A percentile compares a stretch with the other conserved stretches of the same genome.
Evolutionary conservation across 2,888 invertebrate species (phyloP).

Genomic region (Flabesymbios commensalis): DNA sequence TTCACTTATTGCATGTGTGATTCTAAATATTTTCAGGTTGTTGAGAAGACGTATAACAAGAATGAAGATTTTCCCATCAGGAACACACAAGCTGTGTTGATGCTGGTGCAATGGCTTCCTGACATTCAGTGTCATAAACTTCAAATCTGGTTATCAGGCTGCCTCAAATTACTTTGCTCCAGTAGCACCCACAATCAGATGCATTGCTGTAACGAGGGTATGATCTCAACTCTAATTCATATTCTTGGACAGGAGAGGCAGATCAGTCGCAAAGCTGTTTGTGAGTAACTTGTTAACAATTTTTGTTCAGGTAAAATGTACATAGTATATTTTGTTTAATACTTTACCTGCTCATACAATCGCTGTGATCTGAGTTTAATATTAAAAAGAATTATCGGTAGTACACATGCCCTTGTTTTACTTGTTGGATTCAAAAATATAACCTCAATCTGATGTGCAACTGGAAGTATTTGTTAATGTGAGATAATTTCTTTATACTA

Average conservation of each 20-base stretch:
- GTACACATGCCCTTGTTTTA: too few relatives aligned
- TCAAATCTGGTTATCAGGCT: conserved; percentile 63
- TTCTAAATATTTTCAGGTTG: too few relatives aligned
- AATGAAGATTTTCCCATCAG: not conserved
- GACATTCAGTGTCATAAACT: conserved; percentile 59
- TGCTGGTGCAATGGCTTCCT: conserved; percentile 66
- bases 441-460: too few relatives aligned
- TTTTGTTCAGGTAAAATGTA: too few relatives aligned
- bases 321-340: not conserved
- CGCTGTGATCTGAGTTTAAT: too few relatives aligned
- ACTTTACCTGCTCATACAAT: not conserved
- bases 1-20: too few relatives aligned
- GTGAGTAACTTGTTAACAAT: conserved; percentile 44
- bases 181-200: conserved; percentile 64
- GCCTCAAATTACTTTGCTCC: conserved; percentile 54
- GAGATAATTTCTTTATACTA: too few relatives aligned
- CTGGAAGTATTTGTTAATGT: too few relatives aligned
- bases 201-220: conserved; percentile 65
- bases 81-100: conserved; percentile 65
- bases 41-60: not conserved
- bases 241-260: conserved; percentile 62
- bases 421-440: too few relatives aligned
- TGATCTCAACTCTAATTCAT: conserved; percentile 64
- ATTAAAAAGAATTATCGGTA: too few relatives aligned
- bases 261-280: conserved; percentile 61